Percentiles rank a stretch among this genome's conserved stretches.
These are phyloP conservation scores for Steinernema scapterisci DNA, from an alignment of 2,888 invertebrate species.

Conservation along the genomic window DNA sequence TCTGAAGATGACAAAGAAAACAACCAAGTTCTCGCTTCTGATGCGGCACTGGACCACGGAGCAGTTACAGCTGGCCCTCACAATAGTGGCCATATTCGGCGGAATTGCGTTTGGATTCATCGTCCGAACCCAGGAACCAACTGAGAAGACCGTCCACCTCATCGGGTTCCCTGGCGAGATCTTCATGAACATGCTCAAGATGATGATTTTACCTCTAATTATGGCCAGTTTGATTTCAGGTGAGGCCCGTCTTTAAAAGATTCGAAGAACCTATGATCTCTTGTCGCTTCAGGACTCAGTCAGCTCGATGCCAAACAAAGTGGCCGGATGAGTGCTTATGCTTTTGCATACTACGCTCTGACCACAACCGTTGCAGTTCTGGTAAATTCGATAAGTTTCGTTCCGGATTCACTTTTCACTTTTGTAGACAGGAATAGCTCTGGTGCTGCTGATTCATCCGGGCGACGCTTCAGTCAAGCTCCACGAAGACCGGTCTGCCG, in stretches of 20 bases:
- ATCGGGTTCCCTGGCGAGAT: constrained; percentile 76
- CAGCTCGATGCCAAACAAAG: constrained; percentile 75
- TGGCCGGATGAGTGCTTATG: constrained; percentile 75
- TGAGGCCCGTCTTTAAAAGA: no score
- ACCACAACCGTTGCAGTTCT: constrained; percentile 75
- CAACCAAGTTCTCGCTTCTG: not conserved
- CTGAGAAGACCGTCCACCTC: constrained; percentile 63
- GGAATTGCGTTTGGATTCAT: constrained; percentile 19
- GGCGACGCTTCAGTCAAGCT: constrained; percentile 70
- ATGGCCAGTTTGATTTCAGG: constrained; percentile 75
- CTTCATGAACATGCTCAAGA: constrained; percentile 76
- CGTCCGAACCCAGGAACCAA: constrained; percentile 34
- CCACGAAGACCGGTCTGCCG: not conserved
- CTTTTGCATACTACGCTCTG: constrained; percentile 74
- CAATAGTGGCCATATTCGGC: constrained; percentile 68
- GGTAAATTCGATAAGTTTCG: no score
- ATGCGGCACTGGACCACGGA: not conserved
- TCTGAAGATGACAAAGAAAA: not conserved
- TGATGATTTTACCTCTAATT: constrained; percentile 76
- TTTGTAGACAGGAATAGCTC: constrained; percentile 71
- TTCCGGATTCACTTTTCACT: no score
- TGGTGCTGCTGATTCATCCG: constrained; percentile 73
- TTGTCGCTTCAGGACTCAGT: constrained; percentile 74
- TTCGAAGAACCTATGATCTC: no score
- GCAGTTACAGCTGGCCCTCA: constrained; percentile 72